phyloP scores from a whole-genome alignment of 2,113 vertebrate species.

The Natator depressus region DNA sequence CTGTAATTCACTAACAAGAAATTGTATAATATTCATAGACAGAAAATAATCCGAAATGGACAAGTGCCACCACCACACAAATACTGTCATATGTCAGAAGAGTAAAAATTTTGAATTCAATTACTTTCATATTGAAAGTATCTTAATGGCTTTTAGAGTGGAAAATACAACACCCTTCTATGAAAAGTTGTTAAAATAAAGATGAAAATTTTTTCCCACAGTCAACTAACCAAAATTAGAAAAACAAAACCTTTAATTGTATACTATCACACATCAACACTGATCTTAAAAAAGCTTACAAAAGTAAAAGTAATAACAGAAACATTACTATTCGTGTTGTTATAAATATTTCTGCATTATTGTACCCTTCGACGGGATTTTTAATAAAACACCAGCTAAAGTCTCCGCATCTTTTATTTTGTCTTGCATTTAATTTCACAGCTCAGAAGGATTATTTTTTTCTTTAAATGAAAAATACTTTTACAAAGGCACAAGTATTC shows the following conservation, averaged over 20 bases:
- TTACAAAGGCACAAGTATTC: slow-evolving; percentile 34
- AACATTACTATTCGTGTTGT: neutral
- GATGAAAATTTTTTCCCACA: neutral
- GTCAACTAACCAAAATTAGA: neutral
- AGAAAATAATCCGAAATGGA: slow-evolving; percentile 33
- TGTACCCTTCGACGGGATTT: rapidly evolving
- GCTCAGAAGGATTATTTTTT: neutral
- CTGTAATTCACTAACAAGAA: slow-evolving; percentile 58
- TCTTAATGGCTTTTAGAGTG: neutral
- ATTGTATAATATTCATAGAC: slow-evolving; percentile 32
- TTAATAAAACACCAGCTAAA: neutral
- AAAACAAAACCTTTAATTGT: neutral
- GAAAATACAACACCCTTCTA: neutral
- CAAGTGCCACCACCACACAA: neutral
- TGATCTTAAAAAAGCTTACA: neutral
- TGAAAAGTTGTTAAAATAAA: neutral
- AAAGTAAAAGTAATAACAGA: neutral
- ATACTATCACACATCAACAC: neutral
- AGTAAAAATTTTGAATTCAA: slow-evolving; percentile 1
- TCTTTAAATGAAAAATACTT: slow-evolving; percentile 5
- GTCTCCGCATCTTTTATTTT: neutral
- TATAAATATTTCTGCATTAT: neutral
- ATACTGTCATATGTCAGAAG: neutral
- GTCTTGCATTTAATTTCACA: neutral
- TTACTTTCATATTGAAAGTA: neutral